Evolutionary conservation across 2,113 vertebrate species (phyloP).

Genomic region (Gorsachius goisagi): DNA sequence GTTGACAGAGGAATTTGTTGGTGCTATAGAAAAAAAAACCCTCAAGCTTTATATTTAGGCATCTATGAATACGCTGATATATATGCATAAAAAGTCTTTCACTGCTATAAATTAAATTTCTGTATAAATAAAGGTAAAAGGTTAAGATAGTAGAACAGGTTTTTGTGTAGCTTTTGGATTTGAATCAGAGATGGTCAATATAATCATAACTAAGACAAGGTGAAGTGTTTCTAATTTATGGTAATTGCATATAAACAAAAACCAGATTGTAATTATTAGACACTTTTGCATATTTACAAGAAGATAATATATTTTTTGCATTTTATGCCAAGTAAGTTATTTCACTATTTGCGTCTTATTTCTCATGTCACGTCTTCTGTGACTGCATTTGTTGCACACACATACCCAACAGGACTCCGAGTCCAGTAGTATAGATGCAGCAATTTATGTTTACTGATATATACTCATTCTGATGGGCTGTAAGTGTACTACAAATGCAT

Average conservation of each 20-base stretch:
- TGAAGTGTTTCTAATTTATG: neutral
- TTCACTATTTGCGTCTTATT: neutral
- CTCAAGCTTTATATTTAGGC: neutral
- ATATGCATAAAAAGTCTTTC: neutral
- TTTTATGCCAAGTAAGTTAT: neutral
- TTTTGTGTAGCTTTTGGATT: neutral
- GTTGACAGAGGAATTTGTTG: neutral
- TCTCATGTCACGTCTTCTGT: neutral
- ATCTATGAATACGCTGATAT: neutral
- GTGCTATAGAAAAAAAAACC: neutral
- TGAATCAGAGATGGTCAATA: neutral
- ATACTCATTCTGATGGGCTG: neutral
- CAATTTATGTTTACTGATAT: neutral
- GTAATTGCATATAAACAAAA: neutral
- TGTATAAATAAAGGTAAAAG: neutral
- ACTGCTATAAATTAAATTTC: neutral
- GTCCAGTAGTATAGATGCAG: neutral
- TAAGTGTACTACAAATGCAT: neutral
- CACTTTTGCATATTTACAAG: neutral
- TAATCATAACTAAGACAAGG: neutral
- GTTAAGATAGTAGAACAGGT: neutral
- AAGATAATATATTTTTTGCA: neutral
- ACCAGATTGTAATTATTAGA: neutral
- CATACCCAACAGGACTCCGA: neutral
- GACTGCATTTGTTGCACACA: neutral